Base-by-base conservation (phyloP, 1,140 invertebrate genomes). In the Ceratina japonica region DNA sequence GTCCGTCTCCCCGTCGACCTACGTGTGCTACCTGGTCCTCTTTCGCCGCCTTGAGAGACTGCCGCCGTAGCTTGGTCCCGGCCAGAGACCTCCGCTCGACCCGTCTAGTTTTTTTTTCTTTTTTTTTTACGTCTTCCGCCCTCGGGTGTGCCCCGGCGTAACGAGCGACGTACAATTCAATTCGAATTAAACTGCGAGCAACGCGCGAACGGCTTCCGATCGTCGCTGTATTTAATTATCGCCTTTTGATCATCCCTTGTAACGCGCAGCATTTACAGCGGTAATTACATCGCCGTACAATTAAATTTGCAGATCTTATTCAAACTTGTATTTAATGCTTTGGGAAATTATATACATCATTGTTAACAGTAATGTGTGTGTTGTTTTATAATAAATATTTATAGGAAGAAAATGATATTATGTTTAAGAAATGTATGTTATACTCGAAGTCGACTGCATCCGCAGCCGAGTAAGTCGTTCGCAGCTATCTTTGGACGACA, bases 1-100 rank as follows among this genome's bases (percentile, higher is more conserved):
- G 44, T 51, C 65, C n/a, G 66, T 69, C 51, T 69, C 51, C 22
- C 22, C 24, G n/a, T 44, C 66, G 51, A 54, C 51, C 74, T 81
- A 81, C 59, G 68, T 84, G 75, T 81, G 74, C 71, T 84, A 85
- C 79, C 82, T 85, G 82, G 61, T 81, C 66, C 79, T 78, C 79
- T 78, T 61, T 82, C 51, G 74, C 74, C 49, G 70, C 65, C 58
- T 74, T 68, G 76, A 81, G 54, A 61, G 73, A 84, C 72, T 81
- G 49, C 63, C 37, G 70, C 52, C 70, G 31, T 16, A 74, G 58
- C 22, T 52, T 68, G 80, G 59, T 79, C 73, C 82, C 65, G 77
- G 76, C 83, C 81, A 69, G 63, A 24, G 79, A 85, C 70, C 79
- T 75, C 63, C 66, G 13, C 1, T 70, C 70, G 58, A 44, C n/a